A percentile compares a stretch with the other conserved stretches of the same genome.
phyloP scores from a whole-genome alignment of 2,797 vertebrate species.

The Labroides dimidiatus region DNA sequence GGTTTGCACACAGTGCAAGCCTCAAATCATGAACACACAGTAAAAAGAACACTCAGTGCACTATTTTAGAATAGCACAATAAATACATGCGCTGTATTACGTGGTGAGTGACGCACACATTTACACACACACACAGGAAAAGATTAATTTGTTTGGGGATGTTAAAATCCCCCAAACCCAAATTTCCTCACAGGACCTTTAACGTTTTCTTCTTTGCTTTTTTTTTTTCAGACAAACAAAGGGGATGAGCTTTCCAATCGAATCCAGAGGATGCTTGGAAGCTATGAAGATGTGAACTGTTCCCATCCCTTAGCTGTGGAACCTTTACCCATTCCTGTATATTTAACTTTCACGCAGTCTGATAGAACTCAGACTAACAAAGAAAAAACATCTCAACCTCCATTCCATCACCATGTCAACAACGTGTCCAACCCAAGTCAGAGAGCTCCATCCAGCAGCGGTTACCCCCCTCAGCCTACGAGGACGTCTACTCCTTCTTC shows the following conservation, averaged over 20 bases:
- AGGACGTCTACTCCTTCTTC: slow-evolving; percentile 74
- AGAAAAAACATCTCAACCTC: slow-evolving; percentile 75
- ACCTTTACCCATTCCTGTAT: slow-evolving; percentile 63
- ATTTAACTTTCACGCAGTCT: slow-evolving; percentile 68
- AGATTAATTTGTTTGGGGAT: no score
- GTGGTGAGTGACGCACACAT: no score
- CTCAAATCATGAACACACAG: no score
- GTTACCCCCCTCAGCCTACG: slow-evolving; percentile 68
- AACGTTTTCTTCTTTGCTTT: slow-evolving; percentile 19
- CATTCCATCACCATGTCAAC: slow-evolving; percentile 77
- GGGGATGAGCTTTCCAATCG: slow-evolving; percentile 93
- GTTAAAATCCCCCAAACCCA: no score
- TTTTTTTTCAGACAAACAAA: slow-evolving; percentile 89
- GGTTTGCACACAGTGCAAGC: no score
- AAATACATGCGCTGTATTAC: no score
- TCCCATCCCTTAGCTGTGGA: slow-evolving; percentile 73
- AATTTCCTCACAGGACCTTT: no score
- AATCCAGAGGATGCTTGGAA: slow-evolving; percentile 94
- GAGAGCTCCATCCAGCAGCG: slow-evolving; percentile 50
- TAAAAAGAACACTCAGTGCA: no score
- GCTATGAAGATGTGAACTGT: slow-evolving; percentile 91
- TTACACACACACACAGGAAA: no score
- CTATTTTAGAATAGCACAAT: no score
- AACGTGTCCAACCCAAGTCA: slow-evolving; percentile 62
- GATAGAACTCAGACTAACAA: slow-evolving; percentile 64